Percentiles rank a stretch among this genome's conserved stretches.
phyloP scores from a whole-genome alignment of 2,888 invertebrate genomes.

The Aromia moschata region DNA sequence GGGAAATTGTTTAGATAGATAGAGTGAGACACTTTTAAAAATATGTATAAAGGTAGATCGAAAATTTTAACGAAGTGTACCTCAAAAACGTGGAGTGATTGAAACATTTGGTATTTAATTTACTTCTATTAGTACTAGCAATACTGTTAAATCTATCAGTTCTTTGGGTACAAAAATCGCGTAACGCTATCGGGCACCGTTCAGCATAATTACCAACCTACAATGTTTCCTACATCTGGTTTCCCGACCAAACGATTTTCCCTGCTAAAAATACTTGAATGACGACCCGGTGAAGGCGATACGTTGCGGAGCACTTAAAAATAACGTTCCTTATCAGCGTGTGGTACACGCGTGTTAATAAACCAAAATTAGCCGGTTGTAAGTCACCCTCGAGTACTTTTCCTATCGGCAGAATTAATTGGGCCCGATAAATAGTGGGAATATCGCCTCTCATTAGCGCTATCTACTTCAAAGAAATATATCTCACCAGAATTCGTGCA shows the following conservation, averaged over 20 bases:
- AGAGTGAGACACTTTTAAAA: too few species aligned
- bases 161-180: too few species aligned
- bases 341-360: conserved; percentile 47
- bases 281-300: conserved; percentile 23
- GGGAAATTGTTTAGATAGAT: too few species aligned
- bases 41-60: too few species aligned
- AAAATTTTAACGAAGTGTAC: too few species aligned
- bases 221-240: background rate
- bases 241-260: background rate
- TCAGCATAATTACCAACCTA: too few species aligned
- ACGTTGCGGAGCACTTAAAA: conserved; percentile 37
- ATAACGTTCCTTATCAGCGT: conserved; percentile 37
- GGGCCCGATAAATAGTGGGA: conserved; percentile 54
- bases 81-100: too few species aligned
- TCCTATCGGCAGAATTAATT: conserved; percentile 57
- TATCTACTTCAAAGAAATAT: conserved; percentile 53
- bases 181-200: too few species aligned
- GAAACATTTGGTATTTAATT: too few species aligned
- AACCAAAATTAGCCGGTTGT: conserved; percentile 53
- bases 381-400: conserved; percentile 47
- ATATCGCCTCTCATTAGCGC: conserved; percentile 58
- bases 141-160: too few species aligned
- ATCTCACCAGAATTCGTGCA: conserved; percentile 51
- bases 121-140: too few species aligned
- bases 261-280: conserved; percentile 15